phyloP scores from a whole-genome alignment of 2,113 vertebrate genomes.

The Microtus ochrogaster region DNA sequence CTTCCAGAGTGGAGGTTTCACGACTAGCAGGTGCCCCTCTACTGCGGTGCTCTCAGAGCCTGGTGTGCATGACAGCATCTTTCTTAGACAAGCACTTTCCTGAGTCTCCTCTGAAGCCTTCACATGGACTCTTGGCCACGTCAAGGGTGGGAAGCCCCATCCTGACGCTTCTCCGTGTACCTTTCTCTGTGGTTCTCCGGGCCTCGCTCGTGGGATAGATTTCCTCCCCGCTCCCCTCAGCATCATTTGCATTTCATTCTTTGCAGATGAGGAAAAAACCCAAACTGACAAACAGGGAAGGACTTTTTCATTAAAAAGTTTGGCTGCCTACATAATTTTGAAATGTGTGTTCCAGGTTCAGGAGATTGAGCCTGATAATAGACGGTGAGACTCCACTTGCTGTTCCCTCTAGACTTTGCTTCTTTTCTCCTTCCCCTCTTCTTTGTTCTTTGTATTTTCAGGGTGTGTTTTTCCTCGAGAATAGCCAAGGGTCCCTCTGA shows the following conservation, averaged over 20 bases:
- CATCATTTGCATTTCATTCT: constrained; percentile 58
- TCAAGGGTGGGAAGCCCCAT: not conserved
- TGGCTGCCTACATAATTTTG: not conserved
- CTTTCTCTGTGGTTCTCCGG: constrained; percentile 21
- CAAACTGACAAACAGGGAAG: constrained; percentile 37
- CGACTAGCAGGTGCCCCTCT: constrained; percentile 88
- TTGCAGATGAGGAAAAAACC: constrained; percentile 48
- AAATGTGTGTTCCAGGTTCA: not conserved
- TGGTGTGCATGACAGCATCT: constrained; percentile 85
- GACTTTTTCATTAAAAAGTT: constrained; percentile 1
- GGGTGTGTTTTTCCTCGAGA: not conserved
- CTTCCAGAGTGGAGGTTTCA: constrained; percentile 87
- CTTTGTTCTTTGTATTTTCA: not conserved
- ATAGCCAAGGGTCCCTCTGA: not conserved
- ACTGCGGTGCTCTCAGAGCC: constrained; percentile 84
- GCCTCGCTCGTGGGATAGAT: not conserved
- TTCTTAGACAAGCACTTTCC: constrained; percentile 81
- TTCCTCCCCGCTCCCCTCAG: not conserved
- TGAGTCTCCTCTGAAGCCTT: constrained; percentile 80
- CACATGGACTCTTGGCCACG: constrained; percentile 73
- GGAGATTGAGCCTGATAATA: not conserved
- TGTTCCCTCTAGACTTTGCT: not conserved
- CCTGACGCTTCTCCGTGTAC: not conserved
- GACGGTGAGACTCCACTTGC: not conserved
- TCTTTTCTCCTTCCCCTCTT: not conserved